phyloP scores from a whole-genome alignment of 1,140 invertebrate species.

The Cotesia typhae region DNA sequence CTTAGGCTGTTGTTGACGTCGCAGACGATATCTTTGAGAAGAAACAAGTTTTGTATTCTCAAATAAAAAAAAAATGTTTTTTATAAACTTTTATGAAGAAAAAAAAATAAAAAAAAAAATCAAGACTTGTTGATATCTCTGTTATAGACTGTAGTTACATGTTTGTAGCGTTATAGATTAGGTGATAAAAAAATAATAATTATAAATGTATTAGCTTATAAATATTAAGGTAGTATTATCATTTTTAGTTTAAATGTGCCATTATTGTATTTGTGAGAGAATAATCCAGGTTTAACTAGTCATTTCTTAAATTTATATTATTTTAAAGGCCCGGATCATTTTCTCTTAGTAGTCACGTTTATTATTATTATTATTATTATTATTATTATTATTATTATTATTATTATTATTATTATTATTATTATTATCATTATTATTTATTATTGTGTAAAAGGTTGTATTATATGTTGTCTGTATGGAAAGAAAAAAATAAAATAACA shows the following conservation, averaged over 20 bases:
- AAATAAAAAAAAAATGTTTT: neutral
- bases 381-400: constrained; percentile 4
- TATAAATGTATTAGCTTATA: constrained; percentile 13
- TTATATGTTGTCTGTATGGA: constrained; percentile 7
- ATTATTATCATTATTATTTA: constrained; percentile 9
- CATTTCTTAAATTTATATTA: neutral
- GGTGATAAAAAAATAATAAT: constrained; percentile 9
- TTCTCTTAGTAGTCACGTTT: constrained; percentile 14
- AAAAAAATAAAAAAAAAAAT: neutral
- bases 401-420: constrained; percentile 1
- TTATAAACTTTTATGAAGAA: neutral
- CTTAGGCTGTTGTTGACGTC: too few species aligned
- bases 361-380: neutral
- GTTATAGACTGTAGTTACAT: constrained; percentile 2
- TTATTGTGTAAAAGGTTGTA: constrained; percentile 19
- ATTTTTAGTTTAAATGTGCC: constrained; percentile 7
- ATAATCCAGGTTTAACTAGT: neutral
- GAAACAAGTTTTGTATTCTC: too few species aligned
- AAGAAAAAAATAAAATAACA: neutral
- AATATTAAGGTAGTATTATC: constrained; percentile 22
- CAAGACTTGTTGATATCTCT: neutral
- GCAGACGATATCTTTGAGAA: too few species aligned
- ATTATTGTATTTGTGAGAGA: constrained; percentile 3
- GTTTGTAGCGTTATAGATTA: neutral
- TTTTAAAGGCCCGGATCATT: constrained; percentile 10